These are phyloP conservation scores for Melozone crissalis DNA, from an alignment of 2,113 vertebrate genomes.

Conservation along the genomic window DNA sequence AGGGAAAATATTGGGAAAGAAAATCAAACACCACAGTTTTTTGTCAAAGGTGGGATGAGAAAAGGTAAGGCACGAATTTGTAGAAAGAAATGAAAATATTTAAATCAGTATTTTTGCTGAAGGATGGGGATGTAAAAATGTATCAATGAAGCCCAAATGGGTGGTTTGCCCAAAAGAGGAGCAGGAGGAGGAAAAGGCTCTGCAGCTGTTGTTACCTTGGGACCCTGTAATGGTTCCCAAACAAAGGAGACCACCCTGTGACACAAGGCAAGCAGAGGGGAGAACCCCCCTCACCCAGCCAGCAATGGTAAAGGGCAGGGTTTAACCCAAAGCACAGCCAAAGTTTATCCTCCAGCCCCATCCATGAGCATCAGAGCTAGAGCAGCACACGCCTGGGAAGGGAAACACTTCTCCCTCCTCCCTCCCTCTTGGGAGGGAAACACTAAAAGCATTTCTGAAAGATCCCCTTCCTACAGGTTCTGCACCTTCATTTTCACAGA, in stretches of 20 bases:
- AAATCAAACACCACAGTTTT: background rate
- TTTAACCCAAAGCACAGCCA: background rate
- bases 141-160: background rate
- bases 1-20: background rate
- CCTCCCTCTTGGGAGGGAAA: background rate
- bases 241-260: too few relatives aligned
- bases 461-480: accelerated
- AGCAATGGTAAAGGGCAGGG: background rate
- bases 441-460: background rate
- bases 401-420: background rate
- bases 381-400: accelerated
- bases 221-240: background rate
- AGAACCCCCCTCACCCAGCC: background rate
- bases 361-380: background rate
- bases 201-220: background rate
- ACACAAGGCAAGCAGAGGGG: accelerated
- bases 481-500: background rate
- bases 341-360: background rate
- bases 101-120: background rate
- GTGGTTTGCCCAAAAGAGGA: background rate
- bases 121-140: background rate
- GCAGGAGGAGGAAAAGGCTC: background rate
- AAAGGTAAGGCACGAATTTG: background rate
- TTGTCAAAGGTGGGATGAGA: background rate
- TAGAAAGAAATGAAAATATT: background rate